phyloP scores from a whole-genome alignment of 2,888 invertebrate genomes.

The Molorchus minor region DNA sequence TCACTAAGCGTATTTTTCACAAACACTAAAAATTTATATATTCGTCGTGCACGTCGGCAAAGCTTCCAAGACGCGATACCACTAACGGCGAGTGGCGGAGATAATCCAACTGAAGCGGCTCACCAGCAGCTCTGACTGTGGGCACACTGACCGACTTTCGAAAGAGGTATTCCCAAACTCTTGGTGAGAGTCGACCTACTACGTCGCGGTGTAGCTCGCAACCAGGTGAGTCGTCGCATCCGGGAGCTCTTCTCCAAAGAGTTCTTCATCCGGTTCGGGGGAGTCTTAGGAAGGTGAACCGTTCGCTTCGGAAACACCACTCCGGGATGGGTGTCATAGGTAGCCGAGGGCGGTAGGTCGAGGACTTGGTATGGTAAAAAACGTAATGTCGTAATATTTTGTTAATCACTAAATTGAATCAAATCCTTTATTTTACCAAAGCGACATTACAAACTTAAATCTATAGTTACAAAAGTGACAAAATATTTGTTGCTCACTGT shows the following conservation, averaged over 20 bases:
- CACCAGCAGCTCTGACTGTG: conserved; percentile 35
- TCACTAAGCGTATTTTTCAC: neutral
- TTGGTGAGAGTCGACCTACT: conserved; percentile 52
- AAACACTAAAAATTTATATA: conserved; percentile 6
- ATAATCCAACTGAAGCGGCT: conserved; percentile 30
- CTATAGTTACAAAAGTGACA: too few species aligned
- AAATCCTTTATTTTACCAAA: too few species aligned
- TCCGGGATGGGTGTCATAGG: neutral
- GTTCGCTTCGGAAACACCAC: neutral
- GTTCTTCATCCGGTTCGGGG: conserved; percentile 11
- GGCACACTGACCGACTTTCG: conserved; percentile 59
- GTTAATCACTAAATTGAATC: too few species aligned
- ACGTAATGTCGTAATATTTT: too few species aligned
- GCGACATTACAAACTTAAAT: too few species aligned
- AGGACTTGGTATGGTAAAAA: too few species aligned
- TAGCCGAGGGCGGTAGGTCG: too few species aligned
- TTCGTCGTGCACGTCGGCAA: neutral
- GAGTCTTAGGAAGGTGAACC: conserved; percentile 6
- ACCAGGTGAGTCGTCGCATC: conserved; percentile 50
- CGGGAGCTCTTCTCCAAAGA: conserved; percentile 45
- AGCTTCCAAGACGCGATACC: neutral
- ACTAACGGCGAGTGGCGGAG: conserved; percentile 27
- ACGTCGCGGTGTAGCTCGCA: conserved; percentile 50
- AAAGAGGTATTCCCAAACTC: conserved; percentile 52
- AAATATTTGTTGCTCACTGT: too few species aligned